Conservation (phyloP, 2,797 vertebrate genomes). For the Tenualosa ilisha region DNA sequence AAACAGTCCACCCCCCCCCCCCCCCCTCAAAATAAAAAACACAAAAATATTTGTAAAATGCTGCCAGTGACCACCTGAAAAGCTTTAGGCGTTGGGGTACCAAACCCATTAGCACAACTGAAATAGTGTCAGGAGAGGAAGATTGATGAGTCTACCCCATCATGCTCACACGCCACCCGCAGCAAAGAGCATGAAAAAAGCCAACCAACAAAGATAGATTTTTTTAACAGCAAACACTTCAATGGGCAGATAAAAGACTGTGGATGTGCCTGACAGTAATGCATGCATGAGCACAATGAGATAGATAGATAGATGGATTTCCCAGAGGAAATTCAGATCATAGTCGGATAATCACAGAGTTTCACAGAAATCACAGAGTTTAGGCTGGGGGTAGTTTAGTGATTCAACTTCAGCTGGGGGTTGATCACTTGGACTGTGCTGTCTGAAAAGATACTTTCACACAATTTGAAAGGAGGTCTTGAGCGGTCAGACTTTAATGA, state of each 20-base stretch:
- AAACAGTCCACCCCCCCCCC: background rate
- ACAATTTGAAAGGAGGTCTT: background rate
- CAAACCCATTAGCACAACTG: background rate
- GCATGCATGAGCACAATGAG: background rate
- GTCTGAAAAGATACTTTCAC: background rate
- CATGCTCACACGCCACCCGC: background rate
- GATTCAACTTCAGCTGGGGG: background rate
- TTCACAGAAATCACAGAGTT: too few species aligned
- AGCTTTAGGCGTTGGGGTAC: background rate
- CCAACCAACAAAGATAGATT: background rate
- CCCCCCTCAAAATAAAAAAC: background rate
- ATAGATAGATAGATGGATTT: too few species aligned
- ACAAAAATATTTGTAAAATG: background rate
- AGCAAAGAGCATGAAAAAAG: background rate
- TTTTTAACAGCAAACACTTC: background rate
- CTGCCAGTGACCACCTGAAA: conserved; percentile 13
- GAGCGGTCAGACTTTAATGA: background rate
- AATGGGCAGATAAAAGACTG: background rate
- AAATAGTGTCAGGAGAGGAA: background rate
- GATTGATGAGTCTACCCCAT: background rate
- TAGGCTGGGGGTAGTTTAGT: too few species aligned
- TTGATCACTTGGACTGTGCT: background rate
- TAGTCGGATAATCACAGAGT: too few species aligned
- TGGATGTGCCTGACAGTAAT: background rate
- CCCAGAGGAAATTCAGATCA: too few species aligned